These are phyloP conservation scores for Erythrolamprus reginae DNA, from an alignment of 2,113 vertebrate species.

Conservation along the genomic window DNA sequence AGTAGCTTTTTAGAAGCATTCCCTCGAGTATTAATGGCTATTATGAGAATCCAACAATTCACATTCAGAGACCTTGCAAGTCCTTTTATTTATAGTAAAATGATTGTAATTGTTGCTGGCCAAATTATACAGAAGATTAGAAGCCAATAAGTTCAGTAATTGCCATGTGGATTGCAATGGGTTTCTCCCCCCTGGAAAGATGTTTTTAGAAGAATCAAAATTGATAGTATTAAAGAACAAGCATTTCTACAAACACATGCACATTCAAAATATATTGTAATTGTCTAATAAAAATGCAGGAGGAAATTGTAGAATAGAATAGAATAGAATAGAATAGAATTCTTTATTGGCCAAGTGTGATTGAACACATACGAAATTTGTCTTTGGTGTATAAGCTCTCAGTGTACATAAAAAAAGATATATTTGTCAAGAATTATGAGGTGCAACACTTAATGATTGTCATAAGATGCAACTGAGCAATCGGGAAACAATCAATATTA, in stretches of 20 bases:
- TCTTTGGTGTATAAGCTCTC: too few species aligned
- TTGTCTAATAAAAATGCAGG: background rate
- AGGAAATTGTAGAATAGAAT: background rate
- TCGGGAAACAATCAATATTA: too few species aligned
- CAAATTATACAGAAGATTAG: conserved; percentile 12
- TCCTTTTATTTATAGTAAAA: background rate
- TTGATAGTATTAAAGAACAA: background rate
- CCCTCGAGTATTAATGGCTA: background rate
- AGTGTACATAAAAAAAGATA: too few species aligned
- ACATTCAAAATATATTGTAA: background rate
- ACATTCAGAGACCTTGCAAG: background rate
- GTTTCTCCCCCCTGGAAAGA: background rate
- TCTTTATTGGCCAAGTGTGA: too few species aligned
- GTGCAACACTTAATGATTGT: too few species aligned
- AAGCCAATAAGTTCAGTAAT: conserved; percentile 17
- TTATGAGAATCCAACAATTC: conserved; percentile 2
- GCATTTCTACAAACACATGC: background rate
- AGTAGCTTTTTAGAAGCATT: background rate
- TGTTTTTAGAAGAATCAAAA: background rate
- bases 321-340: too few species aligned
- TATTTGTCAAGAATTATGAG: too few species aligned
- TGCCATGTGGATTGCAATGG: background rate
- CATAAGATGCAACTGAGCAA: too few species aligned
- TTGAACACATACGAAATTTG: too few species aligned
- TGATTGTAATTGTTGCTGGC: background rate